Conservation (phyloP, 2,888 invertebrate species). For the Caenorhabditis sp. region DNA sequence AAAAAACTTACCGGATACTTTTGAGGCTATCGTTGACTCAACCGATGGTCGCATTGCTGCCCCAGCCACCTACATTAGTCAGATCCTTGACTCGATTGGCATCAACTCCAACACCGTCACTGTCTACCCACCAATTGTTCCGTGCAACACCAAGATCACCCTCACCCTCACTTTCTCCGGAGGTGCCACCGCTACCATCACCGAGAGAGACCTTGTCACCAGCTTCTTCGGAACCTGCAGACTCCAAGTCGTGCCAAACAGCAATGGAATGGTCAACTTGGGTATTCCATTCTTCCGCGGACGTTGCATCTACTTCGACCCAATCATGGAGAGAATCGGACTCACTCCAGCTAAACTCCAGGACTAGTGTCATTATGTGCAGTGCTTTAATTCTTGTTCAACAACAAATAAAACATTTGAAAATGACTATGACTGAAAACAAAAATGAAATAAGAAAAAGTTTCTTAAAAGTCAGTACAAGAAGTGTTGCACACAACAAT, state of each 20-base stretch:
- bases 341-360: slow-evolving; percentile 49
- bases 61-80: slow-evolving; percentile 33
- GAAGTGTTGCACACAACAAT: neutral
- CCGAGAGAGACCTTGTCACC: slow-evolving; percentile 49
- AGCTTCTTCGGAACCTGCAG: slow-evolving; percentile 33
- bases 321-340: slow-evolving; percentile 32
- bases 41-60: slow-evolving; percentile 17
- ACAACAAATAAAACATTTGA: too few relatives aligned
- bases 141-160: slow-evolving; percentile 52
- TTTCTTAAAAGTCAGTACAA: neutral
- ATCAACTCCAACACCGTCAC: slow-evolving; percentile 30
- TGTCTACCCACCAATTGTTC: slow-evolving; percentile 52
- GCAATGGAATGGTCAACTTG: slow-evolving; percentile 24
- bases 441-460: neutral
- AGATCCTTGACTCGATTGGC: slow-evolving; percentile 43
- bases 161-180: slow-evolving; percentile 39
- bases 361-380: slow-evolving; percentile 19
- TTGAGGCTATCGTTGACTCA: slow-evolving; percentile 31
- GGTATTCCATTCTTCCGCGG: slow-evolving; percentile 62
- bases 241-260: slow-evolving; percentile 41
- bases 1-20: too few relatives aligned
- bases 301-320: slow-evolving; percentile 62
- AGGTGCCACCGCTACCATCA: slow-evolving; percentile 30
- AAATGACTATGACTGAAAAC: neutral
- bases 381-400: neutral